Evolutionary conservation across 1,140 invertebrate genomes (phyloP).

Genomic region (Notospermus geniculatus): DNA sequence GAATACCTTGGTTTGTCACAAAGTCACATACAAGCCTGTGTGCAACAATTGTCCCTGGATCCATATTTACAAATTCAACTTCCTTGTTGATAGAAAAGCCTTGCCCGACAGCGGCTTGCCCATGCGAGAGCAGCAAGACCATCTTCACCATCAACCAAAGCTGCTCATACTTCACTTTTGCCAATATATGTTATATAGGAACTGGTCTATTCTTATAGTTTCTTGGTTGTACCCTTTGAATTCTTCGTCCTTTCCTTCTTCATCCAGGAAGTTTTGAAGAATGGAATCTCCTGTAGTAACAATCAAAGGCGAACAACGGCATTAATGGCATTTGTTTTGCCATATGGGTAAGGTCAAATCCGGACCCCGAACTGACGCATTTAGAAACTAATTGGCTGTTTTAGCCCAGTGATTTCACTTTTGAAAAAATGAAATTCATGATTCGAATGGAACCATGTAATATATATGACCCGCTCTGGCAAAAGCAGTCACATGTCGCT

Average conservation of each 20-base stretch:
- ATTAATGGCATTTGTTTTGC: no score
- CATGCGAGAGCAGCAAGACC: conserved; percentile 30
- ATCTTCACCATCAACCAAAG: conserved; percentile 22
- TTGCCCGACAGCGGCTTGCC: conserved; percentile 30
- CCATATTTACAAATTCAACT: conserved; percentile 7
- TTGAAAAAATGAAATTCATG: no score
- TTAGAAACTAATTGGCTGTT: no score
- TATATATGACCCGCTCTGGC: no score
- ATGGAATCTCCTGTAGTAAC: no score
- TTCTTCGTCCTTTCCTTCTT: neutral
- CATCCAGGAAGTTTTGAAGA: neutral
- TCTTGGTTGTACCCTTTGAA: conserved; percentile 3
- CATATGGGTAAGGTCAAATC: no score
- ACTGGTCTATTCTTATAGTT: neutral
- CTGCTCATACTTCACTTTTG: conserved; percentile 6
- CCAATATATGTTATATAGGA: neutral
- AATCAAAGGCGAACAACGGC: no score
- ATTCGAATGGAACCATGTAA: no score
- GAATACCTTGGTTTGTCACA: neutral
- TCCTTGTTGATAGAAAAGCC: conserved; percentile 34
- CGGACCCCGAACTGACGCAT: no score
- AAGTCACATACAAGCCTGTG: neutral
- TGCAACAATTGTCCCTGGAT: neutral
- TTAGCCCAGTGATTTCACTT: no score
- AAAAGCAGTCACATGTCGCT: no score